Evolutionary conservation across 2,888 invertebrate species (phyloP).

Genomic region (Thera obeliscata): DNA sequence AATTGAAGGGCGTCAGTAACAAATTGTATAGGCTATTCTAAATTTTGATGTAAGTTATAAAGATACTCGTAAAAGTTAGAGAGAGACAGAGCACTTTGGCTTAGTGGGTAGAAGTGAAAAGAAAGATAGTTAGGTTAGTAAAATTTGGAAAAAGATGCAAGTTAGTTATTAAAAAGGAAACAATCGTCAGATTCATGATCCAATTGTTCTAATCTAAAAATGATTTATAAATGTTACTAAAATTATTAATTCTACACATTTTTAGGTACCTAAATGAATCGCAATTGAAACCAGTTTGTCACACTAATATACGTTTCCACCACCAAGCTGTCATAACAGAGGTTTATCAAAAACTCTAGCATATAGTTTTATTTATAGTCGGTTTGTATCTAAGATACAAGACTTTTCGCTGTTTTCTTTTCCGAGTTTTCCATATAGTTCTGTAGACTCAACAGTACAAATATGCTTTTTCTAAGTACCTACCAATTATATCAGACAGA

Average conservation of each 20-base stretch:
- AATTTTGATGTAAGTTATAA: conserved; percentile 30
- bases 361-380: background rate
- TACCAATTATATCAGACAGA: too few relatives aligned
- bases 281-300: conserved; percentile 1
- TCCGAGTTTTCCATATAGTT: too few relatives aligned
- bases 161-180: background rate
- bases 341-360: background rate
- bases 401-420: too few relatives aligned
- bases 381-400: too few relatives aligned
- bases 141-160: conserved; percentile 27
- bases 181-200: background rate
- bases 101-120: conserved; percentile 47
- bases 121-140: conserved; percentile 43
- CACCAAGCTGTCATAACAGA: conserved; percentile 13
- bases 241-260: background rate
- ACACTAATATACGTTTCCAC: conserved; percentile 3
- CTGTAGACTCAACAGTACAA: too few relatives aligned
- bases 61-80: conserved; percentile 57
- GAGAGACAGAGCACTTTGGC: conserved; percentile 70
- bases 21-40: conserved; percentile 25
- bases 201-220: too few relatives aligned
- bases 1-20: conserved; percentile 1
- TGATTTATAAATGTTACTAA: background rate
- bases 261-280: conserved; percentile 13
- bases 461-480: too few relatives aligned